These are phyloP conservation scores for Sprattus sprattus DNA, from an alignment of 2,113 vertebrate genomes.

Conservation along the genomic window DNA sequence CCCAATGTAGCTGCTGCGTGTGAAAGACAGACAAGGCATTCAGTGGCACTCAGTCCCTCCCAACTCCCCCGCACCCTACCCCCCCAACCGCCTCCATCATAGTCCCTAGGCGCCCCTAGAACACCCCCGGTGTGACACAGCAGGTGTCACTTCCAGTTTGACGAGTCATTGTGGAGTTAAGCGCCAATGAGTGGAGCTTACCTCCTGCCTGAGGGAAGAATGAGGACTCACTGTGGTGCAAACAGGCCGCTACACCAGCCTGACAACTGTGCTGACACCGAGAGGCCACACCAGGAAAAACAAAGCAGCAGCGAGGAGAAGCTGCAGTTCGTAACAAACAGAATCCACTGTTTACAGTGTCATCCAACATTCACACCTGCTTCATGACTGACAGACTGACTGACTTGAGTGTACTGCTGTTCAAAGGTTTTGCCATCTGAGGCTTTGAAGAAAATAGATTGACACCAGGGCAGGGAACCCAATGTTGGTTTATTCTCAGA, in stretches of 20 bases:
- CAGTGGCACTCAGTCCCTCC: conserved; percentile 53
- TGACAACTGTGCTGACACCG: conserved; percentile 12
- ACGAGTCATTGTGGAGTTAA: conserved; percentile 32
- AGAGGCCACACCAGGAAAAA: background rate
- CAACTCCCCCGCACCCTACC: conserved; percentile 6
- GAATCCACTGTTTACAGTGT: background rate
- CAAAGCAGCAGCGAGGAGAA: conserved; percentile 15
- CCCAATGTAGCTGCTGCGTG: conserved; percentile 38
- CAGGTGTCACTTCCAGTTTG: conserved; percentile 46
- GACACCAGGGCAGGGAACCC: background rate
- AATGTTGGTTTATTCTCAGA: background rate
- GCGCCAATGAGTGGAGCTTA: conserved; percentile 39
- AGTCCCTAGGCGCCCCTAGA: conserved; percentile 23
- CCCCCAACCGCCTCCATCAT: background rate
- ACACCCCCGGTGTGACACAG: conserved; percentile 29
- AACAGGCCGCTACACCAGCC: conserved; percentile 39
- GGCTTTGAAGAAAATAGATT: background rate
- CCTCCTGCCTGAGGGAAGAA: conserved; percentile 29
- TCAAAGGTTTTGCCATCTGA: background rate
- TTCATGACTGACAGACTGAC: background rate
- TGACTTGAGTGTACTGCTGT: background rate
- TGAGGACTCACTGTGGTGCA: conserved; percentile 34
- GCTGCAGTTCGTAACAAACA: background rate
- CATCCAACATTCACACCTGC: background rate
- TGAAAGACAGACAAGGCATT: conserved; percentile 57